These are phyloP conservation scores for Nicator chloris DNA, from an alignment of 2,113 vertebrate species.

Conservation along the genomic window DNA sequence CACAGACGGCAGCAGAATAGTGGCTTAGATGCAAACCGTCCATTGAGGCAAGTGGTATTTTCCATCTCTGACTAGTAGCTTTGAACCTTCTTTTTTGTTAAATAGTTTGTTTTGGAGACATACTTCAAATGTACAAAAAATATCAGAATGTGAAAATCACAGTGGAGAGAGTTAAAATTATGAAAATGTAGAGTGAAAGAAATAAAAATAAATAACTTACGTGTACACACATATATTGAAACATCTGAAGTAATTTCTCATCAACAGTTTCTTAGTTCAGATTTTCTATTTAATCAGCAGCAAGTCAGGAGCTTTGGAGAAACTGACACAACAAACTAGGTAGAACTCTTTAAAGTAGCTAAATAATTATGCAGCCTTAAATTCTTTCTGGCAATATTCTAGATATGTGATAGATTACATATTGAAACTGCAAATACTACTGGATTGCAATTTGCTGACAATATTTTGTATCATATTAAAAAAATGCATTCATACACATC, in stretches of 20 bases:
- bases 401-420: neutral
- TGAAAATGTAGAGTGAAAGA: neutral
- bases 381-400: neutral
- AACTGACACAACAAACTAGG: neutral
- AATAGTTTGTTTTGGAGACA: neutral
- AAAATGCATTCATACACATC: neutral
- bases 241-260: neutral
- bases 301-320: neutral
- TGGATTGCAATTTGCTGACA: neutral
- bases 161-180: neutral
- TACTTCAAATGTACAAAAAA: neutral
- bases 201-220: neutral
- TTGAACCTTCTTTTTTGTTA: neutral
- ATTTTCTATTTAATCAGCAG: neutral
- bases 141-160: neutral
- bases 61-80: neutral
- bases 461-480: neutral
- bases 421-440: neutral
- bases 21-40: neutral
- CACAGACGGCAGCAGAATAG: conserved; percentile 17
- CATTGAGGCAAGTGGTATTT: neutral
- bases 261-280: neutral
- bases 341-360: neutral
- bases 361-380: neutral
- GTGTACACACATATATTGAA: neutral